Base-by-base conservation (phyloP, 2,888 invertebrate genomes). In the Cybosia mesomella region DNA sequence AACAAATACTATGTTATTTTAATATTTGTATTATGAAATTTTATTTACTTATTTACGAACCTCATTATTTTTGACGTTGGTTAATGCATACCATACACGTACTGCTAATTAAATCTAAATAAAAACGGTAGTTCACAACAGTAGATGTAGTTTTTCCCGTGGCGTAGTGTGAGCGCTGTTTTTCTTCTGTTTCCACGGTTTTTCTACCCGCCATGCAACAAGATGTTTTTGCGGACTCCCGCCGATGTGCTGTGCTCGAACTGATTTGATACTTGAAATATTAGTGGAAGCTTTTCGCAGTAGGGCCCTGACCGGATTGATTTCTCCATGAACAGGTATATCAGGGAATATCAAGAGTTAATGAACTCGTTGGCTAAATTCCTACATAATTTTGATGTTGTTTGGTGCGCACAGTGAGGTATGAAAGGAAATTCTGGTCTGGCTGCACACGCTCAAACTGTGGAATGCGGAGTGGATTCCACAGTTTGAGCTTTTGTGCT, bases 101-200 rank as follows among this genome's bases (percentile, higher is more conserved):
- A 39, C 21, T 34, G 22, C 11, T 74, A 75, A 77, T 77, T 77
- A 79, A 79, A 79, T 64, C 64, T 22, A n/a, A 54, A 73, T 43
- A 77, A 80, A 72, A 80, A 77, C 76, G 64, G 70, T 70, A 69
- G 66, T 68, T 76, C 74, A 70, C 78, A 78, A 62, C 68, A 49
- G 68, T 63, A 54, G 58, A 60, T 67, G 64, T 61, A 74, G 76
- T 88, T 91, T 91, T 92, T 90, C 87, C 75, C 64, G 28, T 58
- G 62, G 72, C 78, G 73, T 85, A 87, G 85, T 93, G 93, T 88
- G 93, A 92, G 89, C 86, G 83, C 63, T 75, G 87, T 93, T 94
- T 94, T 94, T 94, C 92, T 85, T 65, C 80, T 74, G 86, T 93
- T 94, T 92, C 94, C 94, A 94, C 93, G 92, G 91, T 94, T 94